These are phyloP conservation scores for Xenus cinereus DNA, from an alignment of 2,113 vertebrate species.

Conservation along the genomic window DNA sequence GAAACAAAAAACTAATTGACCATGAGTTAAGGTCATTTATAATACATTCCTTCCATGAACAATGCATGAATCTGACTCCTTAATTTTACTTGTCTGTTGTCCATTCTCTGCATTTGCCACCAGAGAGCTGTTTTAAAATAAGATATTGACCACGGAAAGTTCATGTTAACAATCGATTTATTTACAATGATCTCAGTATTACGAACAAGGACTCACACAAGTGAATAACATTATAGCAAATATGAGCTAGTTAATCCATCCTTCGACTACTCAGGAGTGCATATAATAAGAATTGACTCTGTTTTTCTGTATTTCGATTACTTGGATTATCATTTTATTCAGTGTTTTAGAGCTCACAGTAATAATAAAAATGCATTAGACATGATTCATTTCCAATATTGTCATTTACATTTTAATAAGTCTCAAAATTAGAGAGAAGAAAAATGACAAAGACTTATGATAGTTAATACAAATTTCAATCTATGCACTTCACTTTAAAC, in stretches of 20 bases:
- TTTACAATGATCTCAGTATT: neutral
- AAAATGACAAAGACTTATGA: neutral
- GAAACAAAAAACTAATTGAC: neutral
- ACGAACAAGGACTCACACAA: neutral
- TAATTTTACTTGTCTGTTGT: neutral
- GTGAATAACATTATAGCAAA: neutral
- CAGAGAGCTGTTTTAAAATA: neutral
- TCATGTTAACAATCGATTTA: neutral
- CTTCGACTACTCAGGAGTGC: neutral
- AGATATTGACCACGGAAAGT: neutral
- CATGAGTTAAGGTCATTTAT: neutral
- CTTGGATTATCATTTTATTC: neutral
- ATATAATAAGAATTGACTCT: neutral
- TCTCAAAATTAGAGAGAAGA: neutral
- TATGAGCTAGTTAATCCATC: neutral
- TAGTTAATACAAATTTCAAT: neutral
- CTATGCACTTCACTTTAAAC: neutral
- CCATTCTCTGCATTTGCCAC: neutral
- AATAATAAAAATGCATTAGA: conserved; percentile 3
- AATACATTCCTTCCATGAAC: neutral
- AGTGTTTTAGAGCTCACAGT: neutral
- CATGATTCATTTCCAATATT: neutral
- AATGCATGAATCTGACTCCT: neutral
- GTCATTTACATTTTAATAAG: conserved; percentile 19
- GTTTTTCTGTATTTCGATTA: neutral